Evolutionary conservation across 2,113 vertebrate species (phyloP).

Genomic region (Megaleporinus macrocephalus): DNA sequence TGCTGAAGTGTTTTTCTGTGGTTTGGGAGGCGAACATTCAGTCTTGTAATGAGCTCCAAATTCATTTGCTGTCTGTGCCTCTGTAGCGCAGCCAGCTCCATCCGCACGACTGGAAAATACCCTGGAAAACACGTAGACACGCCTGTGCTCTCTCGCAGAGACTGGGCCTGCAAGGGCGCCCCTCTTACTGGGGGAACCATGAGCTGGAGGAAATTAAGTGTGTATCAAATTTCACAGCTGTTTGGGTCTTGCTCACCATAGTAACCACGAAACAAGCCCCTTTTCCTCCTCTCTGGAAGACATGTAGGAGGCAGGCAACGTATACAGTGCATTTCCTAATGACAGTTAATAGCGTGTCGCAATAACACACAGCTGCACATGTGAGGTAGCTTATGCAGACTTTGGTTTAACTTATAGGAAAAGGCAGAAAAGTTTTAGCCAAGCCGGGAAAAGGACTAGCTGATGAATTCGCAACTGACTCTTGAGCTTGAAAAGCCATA

Average conservation of each 20-base stretch:
- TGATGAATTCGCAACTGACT: conserved; percentile 19
- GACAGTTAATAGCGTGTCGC: conserved; percentile 41
- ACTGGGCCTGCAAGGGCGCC: conserved; percentile 56
- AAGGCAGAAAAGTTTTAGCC: conserved; percentile 19
- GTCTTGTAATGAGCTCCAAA: conserved; percentile 66
- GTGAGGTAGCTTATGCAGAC: conserved; percentile 21
- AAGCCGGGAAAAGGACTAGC: conserved; percentile 50
- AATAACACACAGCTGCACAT: conserved; percentile 12
- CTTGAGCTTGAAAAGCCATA: conserved; percentile 13
- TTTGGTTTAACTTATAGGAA: conserved; percentile 27
- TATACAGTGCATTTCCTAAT: conserved; percentile 38
- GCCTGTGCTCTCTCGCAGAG: conserved; percentile 62
- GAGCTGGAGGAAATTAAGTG: conserved; percentile 65
- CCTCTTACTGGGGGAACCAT: conserved; percentile 59
- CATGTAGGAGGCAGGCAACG: conserved; percentile 31
- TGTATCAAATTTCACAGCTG: conserved; percentile 62
- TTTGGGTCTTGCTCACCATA: conserved; percentile 64
- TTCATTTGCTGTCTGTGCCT: conserved; percentile 67
- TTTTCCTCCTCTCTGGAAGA: conserved; percentile 49
- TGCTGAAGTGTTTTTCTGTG: conserved; percentile 62
- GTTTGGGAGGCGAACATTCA: conserved; percentile 70
- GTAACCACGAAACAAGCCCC: conserved; percentile 72
- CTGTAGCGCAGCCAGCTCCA: conserved; percentile 69
- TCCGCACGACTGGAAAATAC: conserved; percentile 69
- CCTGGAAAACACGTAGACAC: conserved; percentile 67